phyloP scores from a whole-genome alignment of 2,888 invertebrate species.

The Gibbula magus region DNA sequence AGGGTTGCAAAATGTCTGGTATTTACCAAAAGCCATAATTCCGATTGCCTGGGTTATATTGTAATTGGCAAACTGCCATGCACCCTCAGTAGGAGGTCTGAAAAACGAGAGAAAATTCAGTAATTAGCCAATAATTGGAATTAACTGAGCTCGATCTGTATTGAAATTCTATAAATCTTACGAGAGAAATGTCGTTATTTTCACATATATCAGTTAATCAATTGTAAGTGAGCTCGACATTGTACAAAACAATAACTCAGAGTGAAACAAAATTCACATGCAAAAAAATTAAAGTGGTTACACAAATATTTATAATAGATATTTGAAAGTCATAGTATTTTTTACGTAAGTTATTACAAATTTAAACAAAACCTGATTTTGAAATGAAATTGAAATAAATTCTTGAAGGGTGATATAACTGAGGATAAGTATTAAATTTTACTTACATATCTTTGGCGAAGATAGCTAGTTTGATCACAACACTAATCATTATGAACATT shows the following conservation, averaged over 20 bases:
- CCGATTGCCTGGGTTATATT: constrained; percentile 87
- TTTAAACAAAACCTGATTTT: no score
- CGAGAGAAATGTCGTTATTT: no score
- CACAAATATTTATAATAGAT: no score
- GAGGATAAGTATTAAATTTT: not conserved
- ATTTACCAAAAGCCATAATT: constrained; percentile 88
- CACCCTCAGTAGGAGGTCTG: constrained; percentile 62
- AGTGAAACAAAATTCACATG: no score
- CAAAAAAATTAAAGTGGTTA: no score
- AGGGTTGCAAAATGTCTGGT: not conserved
- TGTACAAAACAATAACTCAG: no score
- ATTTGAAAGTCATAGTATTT: not conserved
- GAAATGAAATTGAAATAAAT: not conserved
- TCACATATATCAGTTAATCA: no score
- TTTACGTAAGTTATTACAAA: not conserved
- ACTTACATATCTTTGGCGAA: constrained; percentile 62
- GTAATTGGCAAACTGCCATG: constrained; percentile 81
- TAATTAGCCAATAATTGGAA: not conserved
- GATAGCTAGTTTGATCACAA: constrained; percentile 79
- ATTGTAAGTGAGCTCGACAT: no score
- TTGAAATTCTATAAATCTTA: no score
- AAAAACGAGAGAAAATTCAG: constrained; percentile 25
- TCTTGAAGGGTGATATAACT: not conserved
- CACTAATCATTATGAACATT: constrained; percentile 78
- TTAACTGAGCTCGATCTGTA: not conserved